Percentiles rank a stretch among this genome's conserved stretches.
phyloP scores from a whole-genome alignment of 2,888 invertebrate genomes.

The Lycophotia porphyrea region DNA sequence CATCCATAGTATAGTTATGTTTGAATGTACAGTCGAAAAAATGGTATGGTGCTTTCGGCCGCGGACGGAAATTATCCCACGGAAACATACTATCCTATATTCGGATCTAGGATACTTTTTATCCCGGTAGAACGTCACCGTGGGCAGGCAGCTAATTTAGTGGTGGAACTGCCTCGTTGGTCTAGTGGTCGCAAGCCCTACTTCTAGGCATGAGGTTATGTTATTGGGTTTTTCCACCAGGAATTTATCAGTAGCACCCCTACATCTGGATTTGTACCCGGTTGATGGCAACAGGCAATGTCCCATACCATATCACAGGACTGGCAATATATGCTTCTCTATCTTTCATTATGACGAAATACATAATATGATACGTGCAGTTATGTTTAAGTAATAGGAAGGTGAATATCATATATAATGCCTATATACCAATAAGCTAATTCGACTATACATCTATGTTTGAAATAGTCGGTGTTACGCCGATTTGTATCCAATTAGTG shows the following conservation, averaged over 20 bases:
- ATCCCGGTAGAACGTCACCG: background rate
- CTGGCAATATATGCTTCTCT: background rate
- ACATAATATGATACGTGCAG: too few relatives aligned
- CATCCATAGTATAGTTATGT: background rate
- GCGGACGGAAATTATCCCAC: background rate
- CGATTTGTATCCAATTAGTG: conserved; percentile 62
- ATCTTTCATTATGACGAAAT: too few relatives aligned
- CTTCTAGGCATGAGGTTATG: background rate
- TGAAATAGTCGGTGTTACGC: conserved; percentile 38
- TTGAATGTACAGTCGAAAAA: background rate
- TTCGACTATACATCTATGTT: conserved; percentile 10
- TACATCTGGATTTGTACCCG: background rate
- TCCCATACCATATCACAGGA: background rate
- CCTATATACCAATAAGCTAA: background rate
- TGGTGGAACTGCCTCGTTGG: background rate
- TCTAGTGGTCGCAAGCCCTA: background rate
- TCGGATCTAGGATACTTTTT: background rate
- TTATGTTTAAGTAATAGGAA: too few relatives aligned
- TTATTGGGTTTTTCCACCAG: background rate
- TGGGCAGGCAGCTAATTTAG: background rate
- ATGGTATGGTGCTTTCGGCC: background rate
- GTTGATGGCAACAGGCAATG: background rate
- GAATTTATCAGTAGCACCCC: background rate
- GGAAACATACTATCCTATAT: background rate
- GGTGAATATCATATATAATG: background rate